Conservation (phyloP, 1,140 invertebrate species). For the Drosophila willistoni region DNA sequence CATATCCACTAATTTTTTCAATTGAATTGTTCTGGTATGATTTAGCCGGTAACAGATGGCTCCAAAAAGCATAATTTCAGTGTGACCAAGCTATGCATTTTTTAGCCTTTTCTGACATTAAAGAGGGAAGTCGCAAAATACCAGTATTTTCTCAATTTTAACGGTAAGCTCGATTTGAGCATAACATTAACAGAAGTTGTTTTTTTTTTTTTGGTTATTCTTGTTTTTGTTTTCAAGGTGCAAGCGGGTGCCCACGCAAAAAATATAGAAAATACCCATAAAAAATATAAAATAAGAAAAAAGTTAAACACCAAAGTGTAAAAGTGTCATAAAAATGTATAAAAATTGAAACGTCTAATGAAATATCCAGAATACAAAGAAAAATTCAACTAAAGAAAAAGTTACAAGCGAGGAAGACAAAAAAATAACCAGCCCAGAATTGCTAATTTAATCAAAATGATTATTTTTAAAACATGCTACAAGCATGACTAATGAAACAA, state of each 20-base stretch:
- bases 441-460: slow-evolving; percentile 40
- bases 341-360: slow-evolving; percentile 13
- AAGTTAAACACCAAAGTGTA: slow-evolving; percentile 38
- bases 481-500: slow-evolving; percentile 70
- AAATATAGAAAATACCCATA: slow-evolving; percentile 4
- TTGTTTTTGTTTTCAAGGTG: slow-evolving; percentile 7
- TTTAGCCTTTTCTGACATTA: no score
- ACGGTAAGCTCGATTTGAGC: no score
- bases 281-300: slow-evolving; percentile 2
- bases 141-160: no score
- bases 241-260: slow-evolving; percentile 4
- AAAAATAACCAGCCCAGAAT: slow-evolving; percentile 13
- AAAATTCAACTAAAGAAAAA: slow-evolving; percentile 1
- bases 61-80: no score
- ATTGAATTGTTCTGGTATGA: no score
- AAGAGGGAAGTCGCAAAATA: no score
- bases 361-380: slow-evolving; percentile 14
- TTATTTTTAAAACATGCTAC: slow-evolving; percentile 58
- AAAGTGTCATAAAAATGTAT: slow-evolving; percentile 43
- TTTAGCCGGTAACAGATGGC: no score
- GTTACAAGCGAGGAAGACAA: not conserved
- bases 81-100: no score
- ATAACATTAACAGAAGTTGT: no score
- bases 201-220: no score
- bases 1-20: no score